Evolutionary conservation across 2,797 vertebrate genomes (phyloP), one percentile per base, ranked within the genome.

Genomic region (Rhinogobio ventralis): DNA sequence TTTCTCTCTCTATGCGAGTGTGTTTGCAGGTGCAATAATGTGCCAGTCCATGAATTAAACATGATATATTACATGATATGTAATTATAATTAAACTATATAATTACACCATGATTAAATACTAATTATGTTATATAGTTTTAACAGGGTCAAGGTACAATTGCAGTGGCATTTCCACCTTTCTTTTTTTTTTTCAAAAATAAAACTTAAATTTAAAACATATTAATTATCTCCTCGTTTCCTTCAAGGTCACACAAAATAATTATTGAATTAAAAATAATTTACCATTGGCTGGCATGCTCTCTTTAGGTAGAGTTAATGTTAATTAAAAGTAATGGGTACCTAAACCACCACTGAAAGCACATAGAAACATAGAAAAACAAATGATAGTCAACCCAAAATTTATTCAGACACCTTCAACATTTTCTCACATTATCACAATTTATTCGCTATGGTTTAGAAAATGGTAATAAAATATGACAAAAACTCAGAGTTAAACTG

Each of bases 61-160:
- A 51, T 33, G 62, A 67, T 67, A 15, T 36, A 77, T 77, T 77
- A 62, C 60, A 79, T 67, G 17, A 46, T 30, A 67, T 67, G 25
- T 36, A 67, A 79, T 79, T 36, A 67, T 36, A 51, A 67, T 51
- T 49, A 30, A 79, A 51, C 45, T 13, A 67, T 51, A 67, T 67
- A 67, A 51, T 51, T 73, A 49, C 23, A 45, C 39, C n/a, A 25
- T 23, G 36, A 39, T 68, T 42, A 45, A 60, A 77, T 19, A 28
- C 55, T 45, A 42, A 77, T 62, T 62, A 42, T 62, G 55, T 28
- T 10, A 25, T 42, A 77, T 19, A 15, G 20, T 45, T 28, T 13
- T 77, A 45, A 62, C n/a, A 7, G n/a, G 36, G 15, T 77, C 75
- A 77, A 25, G 36, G 75, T 77, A 28, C 23, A 60, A 28, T n/a